These are phyloP conservation scores for Ambastaia sidthimunki DNA, from an alignment of 2,797 vertebrate genomes.

Conservation along the genomic window DNA sequence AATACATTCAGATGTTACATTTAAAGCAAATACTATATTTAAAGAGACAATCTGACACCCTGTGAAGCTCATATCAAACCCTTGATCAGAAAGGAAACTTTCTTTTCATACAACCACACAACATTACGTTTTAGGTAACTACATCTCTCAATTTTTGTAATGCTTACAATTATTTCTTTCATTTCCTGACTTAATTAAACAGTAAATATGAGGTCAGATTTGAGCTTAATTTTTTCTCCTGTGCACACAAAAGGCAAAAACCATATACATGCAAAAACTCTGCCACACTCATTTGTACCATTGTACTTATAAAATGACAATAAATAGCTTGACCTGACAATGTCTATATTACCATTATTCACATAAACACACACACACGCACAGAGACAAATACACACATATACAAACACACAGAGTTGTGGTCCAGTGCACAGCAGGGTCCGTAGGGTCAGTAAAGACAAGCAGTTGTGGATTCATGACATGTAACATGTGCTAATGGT, in stretches of 20 bases:
- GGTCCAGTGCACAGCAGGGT: slow-evolving; percentile 59
- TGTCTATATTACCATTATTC: slow-evolving; percentile 27
- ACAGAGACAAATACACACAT: slow-evolving; percentile 12
- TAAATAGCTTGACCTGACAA: neutral
- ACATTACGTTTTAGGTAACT: neutral
- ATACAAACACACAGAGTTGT: slow-evolving; percentile 18
- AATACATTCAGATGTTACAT: neutral
- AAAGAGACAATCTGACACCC: slow-evolving; percentile 30
- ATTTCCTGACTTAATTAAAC: neutral
- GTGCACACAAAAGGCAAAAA: slow-evolving; percentile 12
- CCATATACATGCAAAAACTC: too few relatives aligned
- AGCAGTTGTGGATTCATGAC: slow-evolving; percentile 74
- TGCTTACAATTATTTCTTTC: neutral
- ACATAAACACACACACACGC: slow-evolving; percentile 27
- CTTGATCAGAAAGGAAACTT: neutral
- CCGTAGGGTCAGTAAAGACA: slow-evolving; percentile 61
- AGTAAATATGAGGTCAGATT: neutral
- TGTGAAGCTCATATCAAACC: slow-evolving; percentile 7
- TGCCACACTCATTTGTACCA: too few relatives aligned
- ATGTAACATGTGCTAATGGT: slow-evolving; percentile 80
- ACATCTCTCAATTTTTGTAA: neutral
- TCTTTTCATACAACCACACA: neutral
- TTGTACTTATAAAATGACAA: neutral
- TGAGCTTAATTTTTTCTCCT: neutral
- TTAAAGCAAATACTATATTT: slow-evolving; percentile 22